Evolutionary conservation across 2,113 vertebrate genomes (phyloP).

Genomic region (Chionodraco myersi): DNA sequence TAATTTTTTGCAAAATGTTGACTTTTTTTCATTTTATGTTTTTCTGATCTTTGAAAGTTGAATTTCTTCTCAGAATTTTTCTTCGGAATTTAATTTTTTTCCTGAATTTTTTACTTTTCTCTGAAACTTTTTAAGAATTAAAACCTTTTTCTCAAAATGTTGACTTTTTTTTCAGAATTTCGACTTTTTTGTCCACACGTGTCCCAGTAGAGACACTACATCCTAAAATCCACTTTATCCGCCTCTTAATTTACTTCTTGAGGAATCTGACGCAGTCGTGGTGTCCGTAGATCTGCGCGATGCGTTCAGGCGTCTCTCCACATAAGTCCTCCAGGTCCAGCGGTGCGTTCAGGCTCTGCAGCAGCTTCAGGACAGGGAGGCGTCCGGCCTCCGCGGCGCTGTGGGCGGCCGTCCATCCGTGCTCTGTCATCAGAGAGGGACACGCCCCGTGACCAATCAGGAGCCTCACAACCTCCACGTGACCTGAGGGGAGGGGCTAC

Average conservation of each 20-base stretch:
- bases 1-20: too few species aligned
- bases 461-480: conserved; percentile 82
- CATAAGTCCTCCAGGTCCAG: conserved; percentile 87
- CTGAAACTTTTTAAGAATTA: too few species aligned
- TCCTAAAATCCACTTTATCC: too few species aligned
- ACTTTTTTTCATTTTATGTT: too few species aligned
- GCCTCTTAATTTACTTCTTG: conserved; percentile 79
- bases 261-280: conserved; percentile 88
- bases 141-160: too few species aligned
- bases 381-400: conserved; percentile 89
- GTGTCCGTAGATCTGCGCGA: conserved; percentile 92
- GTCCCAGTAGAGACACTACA: too few species aligned
- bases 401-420: conserved; percentile 91
- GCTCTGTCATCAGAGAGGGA: conserved; percentile 84
- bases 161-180: too few species aligned
- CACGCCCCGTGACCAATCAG: conserved; percentile 87
- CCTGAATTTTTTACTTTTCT: too few species aligned
- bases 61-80: too few species aligned
- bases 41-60: too few species aligned
- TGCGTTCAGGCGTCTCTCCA: conserved; percentile 87
- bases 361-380: conserved; percentile 84
- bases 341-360: conserved; percentile 87
- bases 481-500: conserved; percentile 77
- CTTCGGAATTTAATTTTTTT: too few species aligned
- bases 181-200: too few species aligned